Conservation (phyloP, 1,140 invertebrate genomes). For the Apis dorsata region DNA sequence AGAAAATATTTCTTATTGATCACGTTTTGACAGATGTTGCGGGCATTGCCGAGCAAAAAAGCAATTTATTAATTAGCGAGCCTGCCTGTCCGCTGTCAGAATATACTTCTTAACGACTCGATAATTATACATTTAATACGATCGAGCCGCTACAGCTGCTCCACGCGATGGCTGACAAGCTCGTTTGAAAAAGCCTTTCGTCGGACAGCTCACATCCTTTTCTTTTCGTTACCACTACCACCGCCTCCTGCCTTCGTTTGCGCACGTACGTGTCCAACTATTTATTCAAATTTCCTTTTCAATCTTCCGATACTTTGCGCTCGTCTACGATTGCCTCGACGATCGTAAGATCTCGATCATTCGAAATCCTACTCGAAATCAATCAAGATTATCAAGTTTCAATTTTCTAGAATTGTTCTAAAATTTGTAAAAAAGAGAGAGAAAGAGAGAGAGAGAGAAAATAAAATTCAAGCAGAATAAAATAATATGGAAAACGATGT, state of each 20-base stretch:
- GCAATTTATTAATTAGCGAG: constrained; percentile 63
- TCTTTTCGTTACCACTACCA: neutral
- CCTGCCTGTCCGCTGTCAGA: constrained; percentile 53
- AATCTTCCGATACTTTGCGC: too few relatives aligned
- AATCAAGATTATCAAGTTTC: too few relatives aligned
- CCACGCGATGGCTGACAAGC: constrained; percentile 46
- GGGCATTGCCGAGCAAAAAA: constrained; percentile 28
- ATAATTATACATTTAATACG: constrained; percentile 68
- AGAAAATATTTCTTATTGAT: constrained; percentile 33
- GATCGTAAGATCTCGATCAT: too few relatives aligned
- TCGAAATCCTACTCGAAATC: too few relatives aligned
- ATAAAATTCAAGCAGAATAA: neutral
- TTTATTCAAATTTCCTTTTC: too few relatives aligned
- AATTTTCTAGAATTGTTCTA: too few relatives aligned
- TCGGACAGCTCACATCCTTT: constrained; percentile 25
- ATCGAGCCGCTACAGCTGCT: constrained; percentile 60
- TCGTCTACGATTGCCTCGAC: too few relatives aligned
- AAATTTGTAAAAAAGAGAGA: too few relatives aligned
- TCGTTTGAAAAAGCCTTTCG: constrained; percentile 56
- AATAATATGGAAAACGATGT: neutral
- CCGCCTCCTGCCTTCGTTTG: neutral
- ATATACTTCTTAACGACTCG: constrained; percentile 54
- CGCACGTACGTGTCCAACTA: too few relatives aligned
- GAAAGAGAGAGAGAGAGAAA: too few relatives aligned
- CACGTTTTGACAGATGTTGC: constrained; percentile 42